Evolutionary conservation across 2,888 invertebrate genomes (phyloP).

Genomic region (Dione juno): DNA sequence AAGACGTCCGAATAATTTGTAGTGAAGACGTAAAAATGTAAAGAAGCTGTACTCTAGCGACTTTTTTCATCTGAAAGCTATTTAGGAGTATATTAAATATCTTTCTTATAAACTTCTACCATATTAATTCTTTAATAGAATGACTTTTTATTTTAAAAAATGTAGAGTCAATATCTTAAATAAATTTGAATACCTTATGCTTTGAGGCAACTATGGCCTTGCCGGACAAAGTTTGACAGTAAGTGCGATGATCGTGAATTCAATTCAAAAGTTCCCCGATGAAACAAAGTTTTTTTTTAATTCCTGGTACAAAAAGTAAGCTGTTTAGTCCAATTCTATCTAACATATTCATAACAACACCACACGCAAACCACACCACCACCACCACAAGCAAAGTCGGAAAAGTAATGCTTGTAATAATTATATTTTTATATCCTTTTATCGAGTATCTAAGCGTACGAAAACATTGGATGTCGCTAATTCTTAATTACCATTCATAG

Average conservation of each 20-base stretch:
- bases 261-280: too few species aligned
- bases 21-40: background rate
- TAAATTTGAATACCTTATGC: background rate
- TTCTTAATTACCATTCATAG: constrained; percentile 68
- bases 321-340: too few species aligned
- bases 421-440: constrained; percentile 1
- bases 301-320: too few species aligned
- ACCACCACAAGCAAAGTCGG: too few species aligned
- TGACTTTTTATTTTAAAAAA: background rate
- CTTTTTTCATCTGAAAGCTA: constrained; percentile 3
- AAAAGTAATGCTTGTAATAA: background rate
- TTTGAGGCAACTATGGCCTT: too few species aligned
- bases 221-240: too few species aligned
- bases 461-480: constrained; percentile 50
- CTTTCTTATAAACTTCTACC: background rate
- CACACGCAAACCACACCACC: too few species aligned
- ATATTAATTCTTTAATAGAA: background rate
- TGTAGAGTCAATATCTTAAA: background rate
- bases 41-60: background rate
- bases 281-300: too few species aligned
- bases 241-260: background rate
- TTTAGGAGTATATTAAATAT: background rate
- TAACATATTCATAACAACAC: too few species aligned
- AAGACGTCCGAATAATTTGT: background rate
- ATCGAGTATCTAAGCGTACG: constrained; percentile 12